phyloP scores from a whole-genome alignment of 2,888 invertebrate species.

The Calliphora vomitoria region DNA sequence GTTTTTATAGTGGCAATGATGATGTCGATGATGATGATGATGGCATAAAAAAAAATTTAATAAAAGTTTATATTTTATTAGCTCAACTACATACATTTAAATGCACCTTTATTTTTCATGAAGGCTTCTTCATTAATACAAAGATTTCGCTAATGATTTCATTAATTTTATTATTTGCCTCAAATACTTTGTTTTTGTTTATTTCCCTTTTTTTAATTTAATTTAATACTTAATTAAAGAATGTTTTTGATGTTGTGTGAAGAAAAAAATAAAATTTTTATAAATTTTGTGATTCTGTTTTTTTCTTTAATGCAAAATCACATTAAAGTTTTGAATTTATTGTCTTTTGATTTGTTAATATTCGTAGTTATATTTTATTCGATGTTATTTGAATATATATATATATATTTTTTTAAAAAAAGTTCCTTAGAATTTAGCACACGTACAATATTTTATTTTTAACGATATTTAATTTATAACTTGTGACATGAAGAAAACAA shows the following conservation, averaged over 20 bases:
- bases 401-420: not conserved
- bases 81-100: conserved; percentile 7
- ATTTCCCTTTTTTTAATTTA: conserved; percentile 9
- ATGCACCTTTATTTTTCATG: conserved; percentile 41
- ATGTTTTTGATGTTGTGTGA: conserved; percentile 16
- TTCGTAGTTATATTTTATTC: conserved; percentile 9
- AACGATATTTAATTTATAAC: not conserved
- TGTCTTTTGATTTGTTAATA: not conserved
- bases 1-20: conserved; percentile 4
- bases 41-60: not conserved
- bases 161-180: conserved; percentile 34
- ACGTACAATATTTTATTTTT: conserved; percentile 36
- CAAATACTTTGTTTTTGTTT: not conserved
- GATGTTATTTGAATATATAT: not conserved
- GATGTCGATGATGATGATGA: not conserved
- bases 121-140: conserved; percentile 4
- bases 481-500: not conserved
- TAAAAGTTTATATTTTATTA: conserved; percentile 9
- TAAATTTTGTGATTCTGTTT: not conserved
- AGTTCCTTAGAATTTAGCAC: conserved; percentile 36
- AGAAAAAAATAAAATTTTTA: not conserved
- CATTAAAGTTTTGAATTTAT: conserved; percentile 28
- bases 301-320: not conserved
- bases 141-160: conserved; percentile 33
- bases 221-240: conserved; percentile 58